These are phyloP conservation scores for Telmatherina bonti DNA, from an alignment of 2,797 vertebrate genomes.

Conservation along the genomic window DNA sequence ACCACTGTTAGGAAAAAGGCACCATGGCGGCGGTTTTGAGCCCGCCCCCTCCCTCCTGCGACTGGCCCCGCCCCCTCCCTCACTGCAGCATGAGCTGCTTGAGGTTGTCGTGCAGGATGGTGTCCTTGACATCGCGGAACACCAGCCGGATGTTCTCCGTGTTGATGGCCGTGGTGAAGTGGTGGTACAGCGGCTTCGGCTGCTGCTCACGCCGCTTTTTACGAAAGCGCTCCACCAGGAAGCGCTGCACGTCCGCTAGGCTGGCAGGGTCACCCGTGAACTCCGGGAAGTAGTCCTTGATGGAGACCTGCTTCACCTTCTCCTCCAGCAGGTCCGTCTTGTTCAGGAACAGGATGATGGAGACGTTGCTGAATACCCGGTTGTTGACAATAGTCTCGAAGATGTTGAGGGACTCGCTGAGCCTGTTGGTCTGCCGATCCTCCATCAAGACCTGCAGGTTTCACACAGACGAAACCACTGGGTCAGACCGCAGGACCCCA, in stretches of 20 bases:
- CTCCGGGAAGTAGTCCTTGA: constrained; percentile 96
- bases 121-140: constrained; percentile 99
- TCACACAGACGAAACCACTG: no score
- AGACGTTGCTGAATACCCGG: constrained; percentile 95
- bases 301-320: constrained; percentile 92
- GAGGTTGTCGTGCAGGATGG: constrained; percentile 99
- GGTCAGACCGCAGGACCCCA: no score
- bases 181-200: constrained; percentile 98
- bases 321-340: constrained; percentile 99
- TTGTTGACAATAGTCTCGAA: constrained; percentile 99
- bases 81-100: constrained; percentile 99
- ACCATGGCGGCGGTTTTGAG: constrained; percentile 17
- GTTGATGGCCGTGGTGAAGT: constrained; percentile 99
- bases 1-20: constrained; percentile 30
- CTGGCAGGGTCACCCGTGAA: constrained; percentile 91
- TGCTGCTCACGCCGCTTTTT: constrained; percentile 95
- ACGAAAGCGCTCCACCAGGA: constrained; percentile 98
- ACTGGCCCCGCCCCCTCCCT: constrained; percentile 82
- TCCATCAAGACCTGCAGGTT: constrained; percentile 93
- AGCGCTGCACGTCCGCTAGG: constrained; percentile 92
- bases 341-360: constrained; percentile 99
- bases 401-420: constrained; percentile 97
- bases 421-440: constrained; percentile 94
- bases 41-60: background rate
- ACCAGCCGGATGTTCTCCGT: constrained; percentile 99